Evolutionary conservation across 1,140 invertebrate species (phyloP).

Genomic region (Colletes latitarsis): DNA sequence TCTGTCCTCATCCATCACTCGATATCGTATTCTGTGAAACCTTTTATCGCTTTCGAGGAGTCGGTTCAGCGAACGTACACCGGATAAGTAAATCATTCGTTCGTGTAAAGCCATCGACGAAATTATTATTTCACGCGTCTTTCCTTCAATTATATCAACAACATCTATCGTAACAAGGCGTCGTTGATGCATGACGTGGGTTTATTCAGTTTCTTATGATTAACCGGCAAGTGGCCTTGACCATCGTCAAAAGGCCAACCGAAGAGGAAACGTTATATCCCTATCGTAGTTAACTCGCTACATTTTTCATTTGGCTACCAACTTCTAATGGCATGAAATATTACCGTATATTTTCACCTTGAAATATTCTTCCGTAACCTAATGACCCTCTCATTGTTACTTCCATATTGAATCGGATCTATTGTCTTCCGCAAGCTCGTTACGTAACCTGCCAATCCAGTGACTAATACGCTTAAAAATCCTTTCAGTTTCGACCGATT

Average conservation of each 20-base stretch:
- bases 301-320: conserved; percentile 49
- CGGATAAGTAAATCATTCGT: not conserved
- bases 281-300: conserved; percentile 17
- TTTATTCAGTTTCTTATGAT: conserved; percentile 64
- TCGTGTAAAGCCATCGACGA: not conserved
- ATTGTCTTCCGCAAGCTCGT: not conserved
- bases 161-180: conserved; percentile 2
- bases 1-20: too few species aligned
- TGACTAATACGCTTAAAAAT: not conserved
- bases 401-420: not conserved
- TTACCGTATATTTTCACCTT: conserved; percentile 37
- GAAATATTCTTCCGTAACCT: conserved; percentile 26
- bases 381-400: conserved; percentile 31
- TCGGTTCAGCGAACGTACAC: not conserved
- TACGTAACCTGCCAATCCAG: not conserved
- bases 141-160: conserved; percentile 7
- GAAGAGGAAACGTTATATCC: conserved; percentile 50
- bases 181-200: conserved; percentile 22
- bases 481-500: not conserved
- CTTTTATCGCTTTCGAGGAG: too few species aligned
- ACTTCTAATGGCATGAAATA: conserved; percentile 19
- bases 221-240: conserved; percentile 51
- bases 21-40: too few species aligned
- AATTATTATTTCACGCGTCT: not conserved
- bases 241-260: conserved; percentile 59